Conservation (phyloP, 2,113 vertebrate genomes). For the Indicator maculatus region DNA sequence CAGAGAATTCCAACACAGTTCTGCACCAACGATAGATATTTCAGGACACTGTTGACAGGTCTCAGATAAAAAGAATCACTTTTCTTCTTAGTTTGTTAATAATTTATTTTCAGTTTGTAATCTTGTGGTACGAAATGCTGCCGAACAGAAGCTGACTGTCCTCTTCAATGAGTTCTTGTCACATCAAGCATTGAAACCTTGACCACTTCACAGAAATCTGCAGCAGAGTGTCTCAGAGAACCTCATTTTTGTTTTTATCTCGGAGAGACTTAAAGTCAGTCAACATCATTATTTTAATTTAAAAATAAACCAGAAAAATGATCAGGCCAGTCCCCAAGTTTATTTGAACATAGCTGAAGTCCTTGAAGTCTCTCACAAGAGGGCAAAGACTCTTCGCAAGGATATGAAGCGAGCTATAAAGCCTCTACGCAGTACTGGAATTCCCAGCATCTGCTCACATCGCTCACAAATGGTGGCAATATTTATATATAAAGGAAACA, state of each 20-base stretch:
- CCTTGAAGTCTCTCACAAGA: constrained; percentile 30
- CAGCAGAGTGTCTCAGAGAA: constrained; percentile 23
- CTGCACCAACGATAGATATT: constrained; percentile 46
- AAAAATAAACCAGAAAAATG: neutral
- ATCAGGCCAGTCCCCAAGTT: constrained; percentile 44
- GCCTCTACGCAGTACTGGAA: constrained; percentile 46
- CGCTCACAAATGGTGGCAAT: constrained; percentile 50
- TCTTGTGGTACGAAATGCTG: constrained; percentile 38
- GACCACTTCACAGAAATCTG: constrained; percentile 56
- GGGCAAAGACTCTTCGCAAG: constrained; percentile 33
- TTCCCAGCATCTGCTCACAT: constrained; percentile 53
- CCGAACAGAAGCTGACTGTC: constrained; percentile 38
- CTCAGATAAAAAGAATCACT: constrained; percentile 42
- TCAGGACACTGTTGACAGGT: constrained; percentile 22
- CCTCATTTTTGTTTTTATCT: constrained; percentile 42
- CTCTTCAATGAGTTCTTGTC: constrained; percentile 49
- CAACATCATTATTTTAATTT: neutral
- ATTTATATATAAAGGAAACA: constrained; percentile 57
- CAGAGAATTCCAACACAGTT: constrained; percentile 43
- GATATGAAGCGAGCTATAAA: constrained; percentile 53
- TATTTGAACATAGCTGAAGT: constrained; percentile 35
- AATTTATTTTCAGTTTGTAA: constrained; percentile 41
- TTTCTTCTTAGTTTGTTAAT: constrained; percentile 49
- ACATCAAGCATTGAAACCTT: constrained; percentile 54
- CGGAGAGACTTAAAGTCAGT: constrained; percentile 23